Evolutionary conservation across 2,113 vertebrate species (phyloP), one percentile per base, ranked within the genome.

Genomic region (Alces alces): DNA sequence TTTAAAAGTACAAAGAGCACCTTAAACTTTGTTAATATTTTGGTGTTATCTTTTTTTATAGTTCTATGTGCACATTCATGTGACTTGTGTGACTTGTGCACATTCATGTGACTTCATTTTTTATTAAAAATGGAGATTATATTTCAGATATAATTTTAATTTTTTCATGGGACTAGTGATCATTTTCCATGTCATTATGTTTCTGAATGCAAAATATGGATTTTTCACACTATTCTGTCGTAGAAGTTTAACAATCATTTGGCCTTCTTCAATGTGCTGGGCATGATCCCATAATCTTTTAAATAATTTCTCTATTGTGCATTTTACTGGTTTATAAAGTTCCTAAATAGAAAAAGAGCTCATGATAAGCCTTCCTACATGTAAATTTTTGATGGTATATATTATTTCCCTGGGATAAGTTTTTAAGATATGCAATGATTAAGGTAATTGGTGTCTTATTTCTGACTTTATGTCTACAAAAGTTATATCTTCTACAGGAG

Each of bases 51-150:
- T 87, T 86, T 88, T 47, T 43, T 6, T 2, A 66, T 73, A 84
- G 95, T 52, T 30, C 21, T 91, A 3, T 52, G 11, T 76, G 21
- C 90, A 6, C 89, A 45, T 73, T 86, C 93, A 57, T 91, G 16
- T 90, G 39, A 16, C 28, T 66, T 76, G 7, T 94, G 21, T 50
- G 47, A 50, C 47, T 50, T 52, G 8, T 76, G 21, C 90, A 6
- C 89, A 45, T 73, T 86, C 93, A 61, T 91, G 21, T 90, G 39
- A 16, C 28, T 66, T 76, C 5, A 50, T 50, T 50, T 50, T 94
- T 14, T 88, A 61, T 90, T 97, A 52, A 92, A 89, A 95, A 55
- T 89, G 66, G 30, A 83, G 16, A 58, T 82, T 47, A 93, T 91
- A 61, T 50, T 86, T 60, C 57, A 95, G 36, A 50, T 82, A 25